A percentile compares a stretch with the other conserved stretches of the same genome.
phyloP scores from a whole-genome alignment of 2,888 invertebrate genomes.

The Pseudanteris insignis region DNA sequence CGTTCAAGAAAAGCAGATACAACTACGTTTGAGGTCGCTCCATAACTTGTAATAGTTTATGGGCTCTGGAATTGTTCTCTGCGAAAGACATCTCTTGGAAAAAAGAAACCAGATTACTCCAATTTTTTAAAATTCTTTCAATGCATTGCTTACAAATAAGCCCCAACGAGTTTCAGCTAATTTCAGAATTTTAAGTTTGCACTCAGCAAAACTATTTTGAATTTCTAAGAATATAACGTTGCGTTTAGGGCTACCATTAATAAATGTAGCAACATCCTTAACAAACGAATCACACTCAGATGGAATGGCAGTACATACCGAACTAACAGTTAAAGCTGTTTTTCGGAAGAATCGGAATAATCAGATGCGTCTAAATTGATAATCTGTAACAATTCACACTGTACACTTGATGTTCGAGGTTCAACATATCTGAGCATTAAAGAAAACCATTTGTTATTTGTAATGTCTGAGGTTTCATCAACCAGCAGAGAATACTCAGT shows the following conservation, averaged over 20 bases:
- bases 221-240: slow-evolving; percentile 11
- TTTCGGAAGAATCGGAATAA: too few species aligned
- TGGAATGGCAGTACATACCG: too few species aligned
- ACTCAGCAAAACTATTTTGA: slow-evolving; percentile 3
- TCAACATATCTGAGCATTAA: slow-evolving; percentile 22
- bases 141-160: slow-evolving; percentile 8
- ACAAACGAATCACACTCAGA: too few species aligned
- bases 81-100: not conserved
- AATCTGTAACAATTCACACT: slow-evolving; percentile 10
- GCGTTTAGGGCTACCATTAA: too few species aligned
- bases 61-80: not conserved
- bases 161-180: slow-evolving; percentile 16
- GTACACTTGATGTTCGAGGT: slow-evolving; percentile 8
- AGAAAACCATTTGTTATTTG: slow-evolving; percentile 8
- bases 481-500: slow-evolving; percentile 1
- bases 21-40: too few species aligned
- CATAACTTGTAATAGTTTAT: too few species aligned
- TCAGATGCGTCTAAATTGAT: slow-evolving; percentile 35
- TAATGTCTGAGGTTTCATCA: slow-evolving; percentile 8
- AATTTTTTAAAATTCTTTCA: slow-evolving; percentile 4
- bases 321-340: too few species aligned
- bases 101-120: slow-evolving; percentile 3
- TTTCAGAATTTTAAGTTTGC: slow-evolving; percentile 3
- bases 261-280: too few species aligned
- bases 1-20: too few species aligned